Percentiles rank a stretch among this genome's conserved stretches.
Evolutionary conservation across 2,113 vertebrate genomes (phyloP).

Genomic region (Thamnophis sirtalis): DNA sequence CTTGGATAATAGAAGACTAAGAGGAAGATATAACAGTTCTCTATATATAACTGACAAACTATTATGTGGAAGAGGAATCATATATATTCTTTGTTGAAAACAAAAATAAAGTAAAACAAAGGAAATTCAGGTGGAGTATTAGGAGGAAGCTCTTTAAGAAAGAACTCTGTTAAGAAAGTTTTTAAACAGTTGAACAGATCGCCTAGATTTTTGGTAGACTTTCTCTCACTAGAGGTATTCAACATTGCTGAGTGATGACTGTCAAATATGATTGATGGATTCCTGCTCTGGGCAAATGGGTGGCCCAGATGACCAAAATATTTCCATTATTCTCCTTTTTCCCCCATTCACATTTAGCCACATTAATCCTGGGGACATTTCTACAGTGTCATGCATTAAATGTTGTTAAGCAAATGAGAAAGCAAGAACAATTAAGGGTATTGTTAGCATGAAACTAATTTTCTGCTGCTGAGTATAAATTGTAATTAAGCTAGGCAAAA

Average conservation of each 20-base stretch:
- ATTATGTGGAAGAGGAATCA: neutral
- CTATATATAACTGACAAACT: neutral
- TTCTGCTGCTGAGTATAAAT: slow-evolving; percentile 15
- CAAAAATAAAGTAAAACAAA: neutral
- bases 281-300: neutral
- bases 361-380: neutral
- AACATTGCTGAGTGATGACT: neutral
- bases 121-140: neutral
- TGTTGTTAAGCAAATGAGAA: neutral
- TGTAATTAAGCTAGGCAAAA: slow-evolving; percentile 17
- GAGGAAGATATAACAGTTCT: neutral
- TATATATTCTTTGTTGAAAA: neutral
- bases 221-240: neutral
- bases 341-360: neutral
- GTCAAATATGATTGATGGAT: neutral
- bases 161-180: neutral
- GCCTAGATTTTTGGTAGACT: neutral
- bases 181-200: neutral
- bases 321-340: neutral
- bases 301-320: neutral
- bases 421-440: neutral
- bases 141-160: neutral
- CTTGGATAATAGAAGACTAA: neutral
- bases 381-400: neutral
- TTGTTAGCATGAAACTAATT: slow-evolving; percentile 11